Base-by-base conservation (phyloP, 2,888 invertebrate species). In the Plagiodera versicolora region DNA sequence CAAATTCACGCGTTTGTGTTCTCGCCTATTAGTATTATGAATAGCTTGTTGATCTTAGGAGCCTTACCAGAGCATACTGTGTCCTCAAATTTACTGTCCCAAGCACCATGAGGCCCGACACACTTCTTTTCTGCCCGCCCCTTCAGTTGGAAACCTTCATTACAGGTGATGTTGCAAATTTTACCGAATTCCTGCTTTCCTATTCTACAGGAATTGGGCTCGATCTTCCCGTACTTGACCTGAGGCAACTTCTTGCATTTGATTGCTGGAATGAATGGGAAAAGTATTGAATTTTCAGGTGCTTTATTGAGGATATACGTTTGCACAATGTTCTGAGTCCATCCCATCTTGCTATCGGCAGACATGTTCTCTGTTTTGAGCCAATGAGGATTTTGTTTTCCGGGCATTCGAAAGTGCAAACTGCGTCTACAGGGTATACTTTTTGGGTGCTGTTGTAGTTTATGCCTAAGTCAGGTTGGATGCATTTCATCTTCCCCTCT, bases 341-440 rank as follows among this genome's bases (percentile, higher is more conserved):
- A 70, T 88, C 87, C 89, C 89, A 90, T 72, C 85, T 82, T 0
- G 87, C 85, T 47, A 88, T 79, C 0, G 89, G 87, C 47, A 90
- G 78, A 70, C 89, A 90, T 24, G 84, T 86, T 39, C 89, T 77
- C 63, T 83, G 83, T 63, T 81, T 81, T 14, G 89, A 87, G 0
- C 89, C 89, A 17, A 87, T 84, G 49, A 89, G 77, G 66, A 83
- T 82, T 73, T 83, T 85, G 0, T 89, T 89, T n/a, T 80, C 79
- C 58, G 84, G 82, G 71, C 89, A 90, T 11, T 81, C 81, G 71
- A 88, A 88, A 32, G 82, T 81, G 70, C 89, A 90, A 48, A 84
- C 84, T 0, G 89, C 86, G 68, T 88, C 87, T 53, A 87, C 87
- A 10, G 85, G 84, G 70, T 81, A 74, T 59, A 78, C 72, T 6